Conservation (phyloP, 2,113 vertebrate species). For the Tachysurus fulvidraco region DNA sequence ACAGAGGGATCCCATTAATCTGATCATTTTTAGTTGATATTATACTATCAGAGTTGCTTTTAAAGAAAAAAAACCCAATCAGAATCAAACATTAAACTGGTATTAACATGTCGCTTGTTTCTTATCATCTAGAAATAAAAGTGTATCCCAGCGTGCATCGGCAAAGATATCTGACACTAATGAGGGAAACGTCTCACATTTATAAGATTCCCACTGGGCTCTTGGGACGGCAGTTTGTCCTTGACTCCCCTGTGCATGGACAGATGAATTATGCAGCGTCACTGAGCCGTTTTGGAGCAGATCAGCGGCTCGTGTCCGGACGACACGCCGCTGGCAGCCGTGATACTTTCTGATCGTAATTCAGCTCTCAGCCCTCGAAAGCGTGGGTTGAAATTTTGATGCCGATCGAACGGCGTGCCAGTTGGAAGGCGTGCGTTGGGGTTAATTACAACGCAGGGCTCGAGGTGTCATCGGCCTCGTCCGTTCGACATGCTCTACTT, state of each 20-base stretch:
- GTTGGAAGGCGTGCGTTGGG: not conserved
- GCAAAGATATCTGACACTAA: not conserved
- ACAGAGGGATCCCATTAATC: not conserved
- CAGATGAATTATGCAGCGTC: not conserved
- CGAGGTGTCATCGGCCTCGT: not conserved
- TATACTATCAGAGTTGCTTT: not conserved
- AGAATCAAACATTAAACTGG: not conserved
- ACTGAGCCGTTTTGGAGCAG: constrained; percentile 3
- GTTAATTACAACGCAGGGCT: not conserved
- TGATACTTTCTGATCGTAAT: constrained; percentile 14
- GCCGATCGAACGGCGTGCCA: not conserved
- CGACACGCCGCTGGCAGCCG: not conserved
- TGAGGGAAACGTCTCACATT: not conserved
- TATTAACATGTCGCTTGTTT: not conserved
- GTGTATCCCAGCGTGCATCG: not conserved
- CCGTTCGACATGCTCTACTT: not conserved
- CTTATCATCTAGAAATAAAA: not conserved
- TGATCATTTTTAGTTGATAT: not conserved
- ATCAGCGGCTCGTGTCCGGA: not conserved
- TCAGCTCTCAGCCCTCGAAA: not conserved
- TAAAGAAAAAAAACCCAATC: not conserved
- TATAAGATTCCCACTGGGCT: not conserved
- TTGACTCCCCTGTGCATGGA: not conserved
- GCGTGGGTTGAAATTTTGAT: constrained; percentile 6
- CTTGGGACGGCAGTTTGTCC: not conserved